Conservation (phyloP, 1,140 invertebrate species). For the Glossosoma conforme region DNA sequence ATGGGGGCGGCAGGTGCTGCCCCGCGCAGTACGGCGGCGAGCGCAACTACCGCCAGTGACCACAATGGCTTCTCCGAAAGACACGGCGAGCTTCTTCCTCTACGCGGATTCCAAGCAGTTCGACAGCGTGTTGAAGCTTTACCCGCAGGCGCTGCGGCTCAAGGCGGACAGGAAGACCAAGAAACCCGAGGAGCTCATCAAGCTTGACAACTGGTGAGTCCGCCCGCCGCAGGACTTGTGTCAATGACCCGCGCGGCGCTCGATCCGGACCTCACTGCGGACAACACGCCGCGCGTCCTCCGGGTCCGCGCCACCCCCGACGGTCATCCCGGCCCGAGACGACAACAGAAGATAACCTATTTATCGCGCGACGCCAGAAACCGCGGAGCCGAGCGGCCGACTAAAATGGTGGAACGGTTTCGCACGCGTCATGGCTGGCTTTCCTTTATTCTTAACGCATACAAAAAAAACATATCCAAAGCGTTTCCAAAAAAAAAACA, state of each 20-base stretch:
- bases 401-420: slow-evolving; percentile 44
- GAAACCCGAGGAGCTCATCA: slow-evolving; percentile 88
- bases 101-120: slow-evolving; percentile 81
- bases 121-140: slow-evolving; percentile 81
- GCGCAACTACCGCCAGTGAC: slow-evolving; percentile 54
- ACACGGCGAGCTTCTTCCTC: slow-evolving; percentile 85
- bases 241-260: slow-evolving; percentile 40
- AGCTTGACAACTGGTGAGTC: slow-evolving; percentile 89
- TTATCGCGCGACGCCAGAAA: background rate
- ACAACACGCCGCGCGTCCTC: slow-evolving; percentile 59
- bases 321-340: slow-evolving; percentile 50
- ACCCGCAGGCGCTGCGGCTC: slow-evolving; percentile 78
- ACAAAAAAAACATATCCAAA: too few species aligned
- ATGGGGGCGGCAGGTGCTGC: too few species aligned
- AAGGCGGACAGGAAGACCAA: slow-evolving; percentile 84
- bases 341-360: slow-evolving; percentile 42
- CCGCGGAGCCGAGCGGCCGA: slow-evolving; percentile 48
- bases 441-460: slow-evolving; percentile 2
- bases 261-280: slow-evolving; percentile 57
- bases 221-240: too few species aligned
- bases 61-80: slow-evolving; percentile 79
- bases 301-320: slow-evolving; percentile 55
- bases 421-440: slow-evolving; percentile 39
- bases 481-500: background rate
- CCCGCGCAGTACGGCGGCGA: slow-evolving; percentile 51